Base-by-base conservation (phyloP, 2,797 vertebrate species). In the Betta splendens region DNA sequence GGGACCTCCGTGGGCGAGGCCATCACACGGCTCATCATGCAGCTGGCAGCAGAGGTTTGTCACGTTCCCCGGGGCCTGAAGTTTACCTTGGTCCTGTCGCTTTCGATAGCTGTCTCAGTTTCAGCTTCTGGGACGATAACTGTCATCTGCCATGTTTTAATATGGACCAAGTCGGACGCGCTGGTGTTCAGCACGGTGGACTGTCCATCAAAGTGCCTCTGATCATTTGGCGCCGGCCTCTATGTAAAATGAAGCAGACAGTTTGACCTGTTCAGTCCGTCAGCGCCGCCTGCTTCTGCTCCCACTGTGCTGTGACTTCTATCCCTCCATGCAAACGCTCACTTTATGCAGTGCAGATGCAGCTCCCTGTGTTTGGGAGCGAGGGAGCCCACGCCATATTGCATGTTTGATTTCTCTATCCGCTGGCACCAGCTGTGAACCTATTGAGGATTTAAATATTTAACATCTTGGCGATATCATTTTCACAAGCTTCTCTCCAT, bases 371-470 rank as follows among this genome's bases (percentile, higher is more conserved):
- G 53, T 35, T 9, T 22, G 16, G 21, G 18, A n/a, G n/a, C 45
- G 59, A 0, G 44, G 2, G 55, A 9, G 44, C 44, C 32, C 25
- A 7, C 63, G 28, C 57, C 57, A 57, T 71, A 55, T 52, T 79
- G 60, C 70, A 48, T 49, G 53, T 75, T 69, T 79, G 74, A 80
- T 72, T 80, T 60, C 0, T 3, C 71, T 69, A 76, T 83, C 78
- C 76, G 56, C 67, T 26, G 55, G 50, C 71, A 65, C 64, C 79
- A 84, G 84, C 81, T 84, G 86, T 55, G 72, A 81, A 80, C 78
- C 74, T 84, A 83, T 71, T 67, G 59, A 51, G 54, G 64, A 79
- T 80, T 83, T 80, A 78, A 87, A 84, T 83, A 87, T 87, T 83
- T 76, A 80, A 77, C 70, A 71, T 83, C 54, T 75, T 21, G 29